A percentile compares a stretch with the other conserved stretches of the same genome.
Conservation (phyloP, 2,797 vertebrate genomes). For the Urocyon cinereoargenteus region DNA sequence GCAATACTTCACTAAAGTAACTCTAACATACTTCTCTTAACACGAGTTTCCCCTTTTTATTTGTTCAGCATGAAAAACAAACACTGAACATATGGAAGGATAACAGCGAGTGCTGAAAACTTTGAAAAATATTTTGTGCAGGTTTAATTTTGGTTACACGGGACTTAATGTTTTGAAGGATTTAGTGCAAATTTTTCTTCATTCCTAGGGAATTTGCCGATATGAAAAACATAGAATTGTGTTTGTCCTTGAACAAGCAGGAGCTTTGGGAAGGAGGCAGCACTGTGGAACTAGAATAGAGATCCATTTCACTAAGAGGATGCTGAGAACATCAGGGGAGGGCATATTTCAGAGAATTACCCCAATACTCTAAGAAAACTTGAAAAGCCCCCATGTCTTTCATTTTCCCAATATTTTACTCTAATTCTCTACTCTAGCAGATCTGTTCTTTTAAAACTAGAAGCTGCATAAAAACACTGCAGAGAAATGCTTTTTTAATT, state of each 20-base stretch:
- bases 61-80: slow-evolving; percentile 73
- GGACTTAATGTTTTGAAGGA: slow-evolving; percentile 74
- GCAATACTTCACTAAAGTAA: background rate
- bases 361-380: background rate
- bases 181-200: slow-evolving; percentile 56
- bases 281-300: background rate
- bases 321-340: background rate
- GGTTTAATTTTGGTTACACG: slow-evolving; percentile 78
- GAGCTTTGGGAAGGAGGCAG: background rate
- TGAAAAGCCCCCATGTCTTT: background rate
- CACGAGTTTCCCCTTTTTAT: slow-evolving; percentile 71
- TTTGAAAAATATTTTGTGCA: slow-evolving; percentile 81
- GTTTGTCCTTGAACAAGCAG: slow-evolving; percentile 3
- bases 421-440: background rate
- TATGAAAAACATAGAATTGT: slow-evolving; percentile 13
- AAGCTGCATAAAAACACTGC: background rate
- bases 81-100: slow-evolving; percentile 74
- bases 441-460: slow-evolving; percentile 3
- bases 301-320: background rate
- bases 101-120: slow-evolving; percentile 72
- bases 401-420: background rate
- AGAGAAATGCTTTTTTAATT: background rate
- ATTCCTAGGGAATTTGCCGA: slow-evolving; percentile 56
- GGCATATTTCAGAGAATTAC: background rate
- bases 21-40: slow-evolving; percentile 58